Percentiles rank a stretch among this genome's conserved stretches.
Evolutionary conservation across 2,113 vertebrate species (phyloP).

Genomic region (Syrmaticus mikado): DNA sequence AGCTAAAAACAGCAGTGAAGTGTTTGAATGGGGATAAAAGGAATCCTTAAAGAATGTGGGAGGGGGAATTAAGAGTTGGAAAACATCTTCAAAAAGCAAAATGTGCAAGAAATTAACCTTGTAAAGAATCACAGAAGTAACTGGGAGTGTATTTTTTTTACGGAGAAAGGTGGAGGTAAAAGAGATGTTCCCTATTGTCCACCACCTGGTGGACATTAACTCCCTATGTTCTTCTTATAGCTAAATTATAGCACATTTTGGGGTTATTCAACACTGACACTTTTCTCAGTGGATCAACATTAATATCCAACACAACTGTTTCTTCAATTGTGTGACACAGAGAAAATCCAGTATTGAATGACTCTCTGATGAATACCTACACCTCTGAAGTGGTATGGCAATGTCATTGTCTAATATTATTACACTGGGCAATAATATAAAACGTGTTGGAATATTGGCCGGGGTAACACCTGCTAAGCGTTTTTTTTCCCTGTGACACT

Average conservation of each 20-base stretch:
- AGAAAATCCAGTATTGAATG: slow-evolving; percentile 37
- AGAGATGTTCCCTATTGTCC: not conserved
- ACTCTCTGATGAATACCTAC: slow-evolving; percentile 42
- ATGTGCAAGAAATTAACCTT: not conserved
- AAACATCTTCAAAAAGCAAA: not conserved
- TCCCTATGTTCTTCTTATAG: not conserved
- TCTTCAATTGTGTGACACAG: slow-evolving; percentile 31
- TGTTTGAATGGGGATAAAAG: not conserved
- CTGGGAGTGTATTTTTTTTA: not conserved
- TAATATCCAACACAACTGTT: slow-evolving; percentile 35
- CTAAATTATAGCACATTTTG: not conserved
- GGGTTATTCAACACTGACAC: not conserved
- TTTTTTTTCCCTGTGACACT: slow-evolving; percentile 17
- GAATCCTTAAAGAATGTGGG: not conserved
- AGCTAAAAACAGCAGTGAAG: not conserved
- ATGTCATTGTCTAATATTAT: slow-evolving; percentile 48
- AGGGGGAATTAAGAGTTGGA: not conserved
- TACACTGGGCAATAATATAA: slow-evolving; percentile 52
- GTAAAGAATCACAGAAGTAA: not conserved
- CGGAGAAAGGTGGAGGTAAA: not conserved
- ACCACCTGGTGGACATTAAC: not conserved
- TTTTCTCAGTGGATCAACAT: slow-evolving; percentile 16
- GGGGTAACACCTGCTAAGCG: slow-evolving; percentile 50
- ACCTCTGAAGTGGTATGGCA: slow-evolving; percentile 49
- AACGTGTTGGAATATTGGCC: slow-evolving; percentile 35